Evolutionary conservation across 2,888 invertebrate species (phyloP).

Genomic region (Caenorhabditis panamensis): DNA sequence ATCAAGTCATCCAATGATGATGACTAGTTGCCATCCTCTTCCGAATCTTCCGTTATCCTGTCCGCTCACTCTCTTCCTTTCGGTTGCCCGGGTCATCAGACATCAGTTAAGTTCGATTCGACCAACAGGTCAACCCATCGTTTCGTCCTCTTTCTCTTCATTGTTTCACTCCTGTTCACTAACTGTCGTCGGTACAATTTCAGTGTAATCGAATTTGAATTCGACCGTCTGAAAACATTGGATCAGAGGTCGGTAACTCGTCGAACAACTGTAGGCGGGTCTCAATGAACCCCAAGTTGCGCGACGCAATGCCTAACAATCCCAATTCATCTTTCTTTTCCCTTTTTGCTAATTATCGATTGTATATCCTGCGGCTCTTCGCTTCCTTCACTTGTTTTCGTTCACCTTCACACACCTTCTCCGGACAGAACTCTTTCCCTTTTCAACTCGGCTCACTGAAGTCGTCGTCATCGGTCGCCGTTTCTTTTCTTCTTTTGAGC

Average conservation of each 20-base stretch:
- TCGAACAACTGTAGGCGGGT: too few species aligned
- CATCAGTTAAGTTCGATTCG: neutral
- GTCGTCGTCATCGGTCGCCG: too few species aligned
- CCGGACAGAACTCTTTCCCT: neutral
- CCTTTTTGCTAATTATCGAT: conserved; percentile 55
- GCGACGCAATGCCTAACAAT: conserved; percentile 27
- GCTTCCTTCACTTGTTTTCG: conserved; percentile 11
- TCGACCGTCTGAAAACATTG: neutral
- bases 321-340: conserved; percentile 39
- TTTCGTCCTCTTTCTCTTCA: neutral
- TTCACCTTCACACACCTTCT: conserved; percentile 16
- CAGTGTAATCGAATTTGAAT: neutral
- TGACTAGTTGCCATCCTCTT: conserved; percentile 18
- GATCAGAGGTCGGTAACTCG: neutral
- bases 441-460: conserved; percentile 10
- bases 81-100: neutral
- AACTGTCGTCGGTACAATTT: too few species aligned
- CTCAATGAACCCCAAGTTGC: too few species aligned
- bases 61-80: too few species aligned
- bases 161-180: too few species aligned
- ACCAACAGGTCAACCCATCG: neutral
- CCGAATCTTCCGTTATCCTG: neutral
- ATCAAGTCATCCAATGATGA: conserved; percentile 36
- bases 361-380: conserved; percentile 34
- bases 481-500: neutral